Percentiles rank a stretch among this genome's conserved stretches.
Conservation (phyloP, 1,140 invertebrate genomes). For the Trachymyrmex septentrionalis region DNA sequence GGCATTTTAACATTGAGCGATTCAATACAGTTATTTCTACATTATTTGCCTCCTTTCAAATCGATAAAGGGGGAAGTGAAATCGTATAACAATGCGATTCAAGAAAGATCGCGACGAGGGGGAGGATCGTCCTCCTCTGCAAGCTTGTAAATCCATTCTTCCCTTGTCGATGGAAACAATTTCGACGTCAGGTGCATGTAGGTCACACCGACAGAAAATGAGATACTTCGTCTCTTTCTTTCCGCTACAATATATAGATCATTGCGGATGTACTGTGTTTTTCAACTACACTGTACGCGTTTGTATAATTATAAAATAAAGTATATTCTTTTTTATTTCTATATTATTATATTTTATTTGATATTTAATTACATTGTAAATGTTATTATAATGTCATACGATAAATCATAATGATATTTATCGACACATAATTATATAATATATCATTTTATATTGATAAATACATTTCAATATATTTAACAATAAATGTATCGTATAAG, state of each 20-base stretch:
- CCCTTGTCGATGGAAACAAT: constrained; percentile 67
- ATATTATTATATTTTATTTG: constrained; percentile 30
- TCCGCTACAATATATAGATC: neutral
- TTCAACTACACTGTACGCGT: neutral
- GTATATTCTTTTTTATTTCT: neutral
- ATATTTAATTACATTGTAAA: neutral
- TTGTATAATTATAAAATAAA: neutral
- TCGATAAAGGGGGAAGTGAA: constrained; percentile 3
- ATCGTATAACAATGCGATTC: constrained; percentile 15
- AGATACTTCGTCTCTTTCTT: constrained; percentile 23
- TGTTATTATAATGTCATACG: neutral
- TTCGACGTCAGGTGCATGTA: constrained; percentile 60
- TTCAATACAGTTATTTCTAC: constrained; percentile 18
- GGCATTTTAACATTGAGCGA: constrained; percentile 15
- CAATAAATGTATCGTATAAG: neutral
- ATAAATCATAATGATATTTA: neutral
- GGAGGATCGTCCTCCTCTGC: neutral
- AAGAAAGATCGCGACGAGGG: neutral
- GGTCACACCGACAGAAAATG: constrained; percentile 43
- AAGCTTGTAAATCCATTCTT: constrained; percentile 57
- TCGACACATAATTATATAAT: neutral
- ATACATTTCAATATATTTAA: neutral
- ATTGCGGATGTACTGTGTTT: neutral
- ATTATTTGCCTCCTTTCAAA: constrained; percentile 5
- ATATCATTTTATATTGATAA: neutral